phyloP scores from a whole-genome alignment of 2,113 vertebrate species.

The Phocoena phocoena region DNA sequence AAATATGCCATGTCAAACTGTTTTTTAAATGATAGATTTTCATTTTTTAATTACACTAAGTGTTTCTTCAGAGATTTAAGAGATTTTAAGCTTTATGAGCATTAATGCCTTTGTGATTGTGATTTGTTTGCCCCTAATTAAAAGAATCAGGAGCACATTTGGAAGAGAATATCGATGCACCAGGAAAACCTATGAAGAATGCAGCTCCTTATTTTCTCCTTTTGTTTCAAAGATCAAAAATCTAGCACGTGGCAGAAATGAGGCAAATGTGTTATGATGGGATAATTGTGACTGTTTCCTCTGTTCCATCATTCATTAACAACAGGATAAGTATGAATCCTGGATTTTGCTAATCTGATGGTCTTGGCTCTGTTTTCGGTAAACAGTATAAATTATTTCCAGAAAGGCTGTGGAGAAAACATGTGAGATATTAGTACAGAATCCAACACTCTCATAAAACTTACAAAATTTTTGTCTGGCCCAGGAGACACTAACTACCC shows the following conservation, averaged over 20 bases:
- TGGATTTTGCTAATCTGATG: constrained; percentile 66
- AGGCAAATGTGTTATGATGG: constrained; percentile 5
- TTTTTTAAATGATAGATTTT: constrained; percentile 70
- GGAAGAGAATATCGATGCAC: constrained; percentile 50
- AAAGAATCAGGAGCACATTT: constrained; percentile 41
- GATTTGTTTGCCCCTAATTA: constrained; percentile 64
- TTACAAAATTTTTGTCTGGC: constrained; percentile 45
- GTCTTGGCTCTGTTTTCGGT: constrained; percentile 63
- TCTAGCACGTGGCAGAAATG: not conserved
- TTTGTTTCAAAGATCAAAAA: constrained; percentile 58
- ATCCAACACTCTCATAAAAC: constrained; percentile 44
- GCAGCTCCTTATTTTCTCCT: not conserved
- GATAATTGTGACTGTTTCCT: constrained; percentile 35
- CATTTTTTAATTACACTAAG: constrained; percentile 71
- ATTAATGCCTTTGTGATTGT: constrained; percentile 54
- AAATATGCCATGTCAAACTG: constrained; percentile 55
- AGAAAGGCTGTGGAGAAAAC: constrained; percentile 48
- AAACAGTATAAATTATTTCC: constrained; percentile 73
- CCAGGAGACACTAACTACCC: constrained; percentile 54
- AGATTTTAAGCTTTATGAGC: constrained; percentile 61
- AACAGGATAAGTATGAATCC: constrained; percentile 56
- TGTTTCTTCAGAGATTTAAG: constrained; percentile 71
- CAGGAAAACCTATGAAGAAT: constrained; percentile 29
- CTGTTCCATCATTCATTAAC: constrained; percentile 56
- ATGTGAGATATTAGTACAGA: constrained; percentile 20